These are phyloP conservation scores for Caenorhabditis afra DNA, from an alignment of 2,888 invertebrate genomes.

Conservation along the genomic window DNA sequence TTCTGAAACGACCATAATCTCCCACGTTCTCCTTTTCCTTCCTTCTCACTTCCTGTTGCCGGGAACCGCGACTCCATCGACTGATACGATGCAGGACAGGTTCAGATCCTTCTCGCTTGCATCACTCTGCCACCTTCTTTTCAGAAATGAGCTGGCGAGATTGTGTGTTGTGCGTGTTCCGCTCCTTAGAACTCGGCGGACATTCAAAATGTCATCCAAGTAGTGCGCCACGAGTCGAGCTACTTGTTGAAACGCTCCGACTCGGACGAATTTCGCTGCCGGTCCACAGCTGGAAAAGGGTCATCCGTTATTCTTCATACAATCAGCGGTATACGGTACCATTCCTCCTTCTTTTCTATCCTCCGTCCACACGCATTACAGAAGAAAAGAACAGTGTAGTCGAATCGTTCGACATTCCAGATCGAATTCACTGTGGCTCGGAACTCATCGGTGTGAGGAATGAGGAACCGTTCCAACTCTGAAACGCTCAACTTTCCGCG, in stretches of 20 bases:
- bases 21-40: background rate
- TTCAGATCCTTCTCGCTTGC: background rate
- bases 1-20: background rate
- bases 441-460: background rate
- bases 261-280: slow-evolving; percentile 3
- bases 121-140: background rate
- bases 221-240: background rate
- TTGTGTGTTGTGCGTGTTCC: background rate
- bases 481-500: background rate
- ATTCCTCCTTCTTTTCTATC: background rate
- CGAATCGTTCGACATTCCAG: background rate
- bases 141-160: background rate
- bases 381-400: background rate
- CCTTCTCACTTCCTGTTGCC: background rate
- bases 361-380: background rate
- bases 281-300: slow-evolving; percentile 15
- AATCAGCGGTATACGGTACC: background rate
- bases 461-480: background rate
- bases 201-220: background rate
- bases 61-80: slow-evolving; percentile 2
- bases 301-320: too few relatives aligned
- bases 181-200: background rate
- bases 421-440: background rate
- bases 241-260: background rate
- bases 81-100: background rate